Base-by-base conservation (phyloP, 2,888 invertebrate genomes). In the Cerceris ruficornis region DNA sequence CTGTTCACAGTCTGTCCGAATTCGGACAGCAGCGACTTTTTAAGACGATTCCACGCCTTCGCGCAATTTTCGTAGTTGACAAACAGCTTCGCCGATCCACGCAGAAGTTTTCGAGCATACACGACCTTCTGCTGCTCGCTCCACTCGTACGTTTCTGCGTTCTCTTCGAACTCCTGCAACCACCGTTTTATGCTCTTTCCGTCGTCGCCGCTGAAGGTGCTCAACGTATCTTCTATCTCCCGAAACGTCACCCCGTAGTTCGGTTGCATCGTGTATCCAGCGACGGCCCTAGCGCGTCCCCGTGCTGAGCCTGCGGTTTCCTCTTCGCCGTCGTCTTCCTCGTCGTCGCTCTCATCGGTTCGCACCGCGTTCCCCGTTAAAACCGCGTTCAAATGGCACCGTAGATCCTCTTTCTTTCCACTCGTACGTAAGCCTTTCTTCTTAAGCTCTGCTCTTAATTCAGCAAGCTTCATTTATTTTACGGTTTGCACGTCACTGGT, bases 141-240 rank as follows among this genome's bases (percentile, higher is more conserved):
- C 72, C 72, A 73, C 11, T 11, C 41, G n/a, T 59, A 73, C 42
- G 67, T 50, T 42, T 67, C 67, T 4, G 72, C 72, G 4, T 17
- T 60, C 9, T 70, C 70, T 6, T 70, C 70, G 39, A 70, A 70
- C 11, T 54, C 52, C 57, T 9, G 2, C 17, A 74, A 49, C 75
- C 65, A 75, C 43, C 17, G 28, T 57, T n/a, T 8, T 59, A 64
- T 11, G 59, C 60, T 50, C 43, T 49, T 59, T 15, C 43, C 41
- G 8, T 58, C 75, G 15, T 75, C 75, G 15, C 75, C 75, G 17
- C 58, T 62, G 60, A 75, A 75, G 15, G 49, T 55, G 9, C 65
- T 64, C 43, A n/a, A n/a, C n/a, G n/a, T n/a, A n/a, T n/a, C n/a
- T n/a, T n/a, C n/a, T n/a, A n/a, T n/a, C n/a, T n/a, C 69, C 17